phyloP scores from a whole-genome alignment of 1,140 invertebrate species.

The Bombus pyrosoma region DNA sequence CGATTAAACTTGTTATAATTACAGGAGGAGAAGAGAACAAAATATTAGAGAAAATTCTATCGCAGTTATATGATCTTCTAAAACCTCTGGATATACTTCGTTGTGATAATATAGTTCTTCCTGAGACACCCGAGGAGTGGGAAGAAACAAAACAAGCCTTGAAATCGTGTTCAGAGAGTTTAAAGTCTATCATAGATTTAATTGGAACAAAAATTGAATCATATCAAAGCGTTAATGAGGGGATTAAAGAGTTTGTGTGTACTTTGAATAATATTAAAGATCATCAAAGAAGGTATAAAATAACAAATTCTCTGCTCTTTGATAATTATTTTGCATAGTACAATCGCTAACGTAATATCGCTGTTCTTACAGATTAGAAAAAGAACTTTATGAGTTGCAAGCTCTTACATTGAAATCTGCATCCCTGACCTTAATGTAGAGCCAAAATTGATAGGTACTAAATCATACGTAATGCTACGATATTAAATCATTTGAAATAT shows the following conservation, averaged over 20 bases:
- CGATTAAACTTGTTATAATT: constrained; percentile 29
- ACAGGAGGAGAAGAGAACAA: constrained; percentile 43
- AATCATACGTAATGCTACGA: background rate
- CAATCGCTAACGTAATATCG: background rate
- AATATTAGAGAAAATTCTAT: constrained; percentile 37
- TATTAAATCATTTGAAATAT: background rate
- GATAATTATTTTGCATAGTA: background rate
- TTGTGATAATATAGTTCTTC: constrained; percentile 63
- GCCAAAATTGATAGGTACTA: background rate
- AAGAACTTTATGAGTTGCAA: constrained; percentile 55
- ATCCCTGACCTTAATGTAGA: constrained; percentile 28
- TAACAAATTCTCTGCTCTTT: background rate
- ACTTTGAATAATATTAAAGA: constrained; percentile 48
- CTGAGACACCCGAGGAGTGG: constrained; percentile 56
- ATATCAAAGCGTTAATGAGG: constrained; percentile 39
- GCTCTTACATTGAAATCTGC: constrained; percentile 55
- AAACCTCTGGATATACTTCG: constrained; percentile 59
- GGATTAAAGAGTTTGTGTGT: constrained; percentile 54
- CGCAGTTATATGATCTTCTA: constrained; percentile 50
- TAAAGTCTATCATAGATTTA: constrained; percentile 51
- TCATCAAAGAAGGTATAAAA: constrained; percentile 53
- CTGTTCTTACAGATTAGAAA: constrained; percentile 51
- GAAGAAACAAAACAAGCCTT: constrained; percentile 41
- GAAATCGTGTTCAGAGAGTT: constrained; percentile 38
- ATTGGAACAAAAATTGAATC: constrained; percentile 50